phyloP scores from a whole-genome alignment of 2,888 invertebrate species.

The Pantelozetes paolii region DNA sequence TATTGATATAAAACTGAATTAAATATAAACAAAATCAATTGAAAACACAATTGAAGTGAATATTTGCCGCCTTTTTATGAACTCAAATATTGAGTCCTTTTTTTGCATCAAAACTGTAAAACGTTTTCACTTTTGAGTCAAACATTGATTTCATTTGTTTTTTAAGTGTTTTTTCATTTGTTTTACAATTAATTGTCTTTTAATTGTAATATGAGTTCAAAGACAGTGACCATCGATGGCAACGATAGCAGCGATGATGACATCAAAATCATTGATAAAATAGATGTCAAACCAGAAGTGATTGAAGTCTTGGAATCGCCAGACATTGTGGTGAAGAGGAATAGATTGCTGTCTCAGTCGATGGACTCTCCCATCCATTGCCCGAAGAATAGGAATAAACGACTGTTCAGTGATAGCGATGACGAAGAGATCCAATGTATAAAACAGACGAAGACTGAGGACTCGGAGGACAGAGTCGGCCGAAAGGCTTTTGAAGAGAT shows the following conservation, averaged over 20 bases:
- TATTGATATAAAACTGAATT: no score
- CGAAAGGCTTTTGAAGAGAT: constrained; percentile 11
- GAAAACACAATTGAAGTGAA: no score
- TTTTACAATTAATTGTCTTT: neutral
- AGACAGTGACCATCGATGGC: neutral
- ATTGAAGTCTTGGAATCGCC: constrained; percentile 25
- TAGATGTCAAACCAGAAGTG: neutral
- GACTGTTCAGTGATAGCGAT: neutral
- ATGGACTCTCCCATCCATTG: constrained; percentile 14
- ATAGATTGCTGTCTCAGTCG: neutral
- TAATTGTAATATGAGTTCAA: neutral
- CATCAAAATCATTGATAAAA: neutral
- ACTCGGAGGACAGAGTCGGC: neutral
- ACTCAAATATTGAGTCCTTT: constrained; percentile 18
- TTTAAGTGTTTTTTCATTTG: neutral
- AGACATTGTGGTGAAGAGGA: neutral
- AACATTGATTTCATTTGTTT: neutral
- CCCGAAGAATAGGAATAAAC: neutral
- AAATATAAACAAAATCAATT: no score
- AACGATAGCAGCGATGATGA: neutral
- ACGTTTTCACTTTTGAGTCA: neutral
- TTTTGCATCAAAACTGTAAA: neutral
- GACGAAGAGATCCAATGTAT: neutral
- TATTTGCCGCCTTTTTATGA: neutral
- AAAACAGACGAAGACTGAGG: neutral